phyloP scores from a whole-genome alignment of 2,113 vertebrate genomes.

The Aptenodytes patagonicus region DNA sequence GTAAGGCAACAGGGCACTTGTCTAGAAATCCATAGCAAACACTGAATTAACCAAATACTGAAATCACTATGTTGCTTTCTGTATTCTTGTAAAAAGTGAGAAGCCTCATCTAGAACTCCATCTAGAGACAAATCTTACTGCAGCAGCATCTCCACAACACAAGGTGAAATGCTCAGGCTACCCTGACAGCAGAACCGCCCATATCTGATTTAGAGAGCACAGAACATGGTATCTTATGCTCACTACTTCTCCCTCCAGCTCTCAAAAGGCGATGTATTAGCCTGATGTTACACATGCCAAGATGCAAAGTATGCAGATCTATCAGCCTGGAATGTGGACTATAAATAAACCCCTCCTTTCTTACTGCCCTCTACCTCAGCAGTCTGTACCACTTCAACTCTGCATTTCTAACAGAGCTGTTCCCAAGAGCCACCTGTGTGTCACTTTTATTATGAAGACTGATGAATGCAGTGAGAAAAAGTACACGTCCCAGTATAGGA shows the following conservation, averaged over 20 bases:
- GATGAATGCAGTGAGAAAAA: not conserved
- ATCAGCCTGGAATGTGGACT: not conserved
- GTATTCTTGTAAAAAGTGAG: not conserved
- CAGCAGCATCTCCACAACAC: not conserved
- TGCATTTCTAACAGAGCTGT: not conserved
- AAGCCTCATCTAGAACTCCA: not conserved
- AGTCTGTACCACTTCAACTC: not conserved
- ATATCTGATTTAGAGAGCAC: not conserved
- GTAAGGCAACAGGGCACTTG: not conserved
- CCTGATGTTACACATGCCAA: not conserved
- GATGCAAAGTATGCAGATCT: not conserved
- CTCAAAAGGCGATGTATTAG: not conserved
- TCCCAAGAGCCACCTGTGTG: not conserved
- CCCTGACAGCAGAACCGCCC: not conserved
- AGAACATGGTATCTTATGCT: not conserved
- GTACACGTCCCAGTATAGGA: not conserved
- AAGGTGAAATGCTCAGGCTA: not conserved
- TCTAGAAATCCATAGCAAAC: not conserved
- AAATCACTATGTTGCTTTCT: not conserved
- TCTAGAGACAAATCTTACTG: not conserved
- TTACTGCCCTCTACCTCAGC: not conserved
- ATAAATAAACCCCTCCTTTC: not conserved
- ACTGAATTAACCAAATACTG: not conserved
- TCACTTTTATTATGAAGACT: not conserved
- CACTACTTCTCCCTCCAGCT: not conserved